phyloP scores from a whole-genome alignment of 2,113 vertebrate species.

The Sula dactylatra region DNA sequence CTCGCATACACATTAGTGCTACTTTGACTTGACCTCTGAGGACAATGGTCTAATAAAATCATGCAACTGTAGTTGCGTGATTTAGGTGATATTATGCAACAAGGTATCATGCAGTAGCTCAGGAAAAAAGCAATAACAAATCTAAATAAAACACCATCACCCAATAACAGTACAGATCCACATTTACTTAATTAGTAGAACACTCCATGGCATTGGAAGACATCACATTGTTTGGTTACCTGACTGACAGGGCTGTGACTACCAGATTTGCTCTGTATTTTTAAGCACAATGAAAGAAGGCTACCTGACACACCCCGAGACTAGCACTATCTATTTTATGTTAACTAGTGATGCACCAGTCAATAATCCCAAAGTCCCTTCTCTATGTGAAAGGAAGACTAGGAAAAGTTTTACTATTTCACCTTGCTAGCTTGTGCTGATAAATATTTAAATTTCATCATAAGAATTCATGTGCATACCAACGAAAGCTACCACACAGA shows the following conservation, averaged over 20 bases:
- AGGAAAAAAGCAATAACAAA: constrained; percentile 8
- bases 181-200: constrained; percentile 26
- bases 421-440: not conserved
- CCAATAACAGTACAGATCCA: not conserved
- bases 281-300: not conserved
- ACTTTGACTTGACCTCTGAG: not conserved
- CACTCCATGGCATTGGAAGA: not conserved
- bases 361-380: not conserved
- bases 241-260: not conserved
- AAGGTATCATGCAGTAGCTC: constrained; percentile 1
- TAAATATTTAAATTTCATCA: not conserved
- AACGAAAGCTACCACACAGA: not conserved
- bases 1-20: not conserved
- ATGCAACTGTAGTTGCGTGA: not conserved
- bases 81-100: not conserved
- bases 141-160: constrained; percentile 1
- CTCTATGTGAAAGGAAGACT: not conserved
- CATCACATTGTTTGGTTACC: not conserved
- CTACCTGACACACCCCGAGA: not conserved
- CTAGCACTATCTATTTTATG: not conserved
- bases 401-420: not conserved
- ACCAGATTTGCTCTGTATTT: not conserved
- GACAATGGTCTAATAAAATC: not conserved
- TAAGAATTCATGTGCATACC: not conserved
- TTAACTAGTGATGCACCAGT: not conserved